Evolutionary conservation across 2,797 vertebrate species (phyloP), one percentile per base, ranked within the genome.

Genomic region (Pachyuromys duprasi): DNA sequence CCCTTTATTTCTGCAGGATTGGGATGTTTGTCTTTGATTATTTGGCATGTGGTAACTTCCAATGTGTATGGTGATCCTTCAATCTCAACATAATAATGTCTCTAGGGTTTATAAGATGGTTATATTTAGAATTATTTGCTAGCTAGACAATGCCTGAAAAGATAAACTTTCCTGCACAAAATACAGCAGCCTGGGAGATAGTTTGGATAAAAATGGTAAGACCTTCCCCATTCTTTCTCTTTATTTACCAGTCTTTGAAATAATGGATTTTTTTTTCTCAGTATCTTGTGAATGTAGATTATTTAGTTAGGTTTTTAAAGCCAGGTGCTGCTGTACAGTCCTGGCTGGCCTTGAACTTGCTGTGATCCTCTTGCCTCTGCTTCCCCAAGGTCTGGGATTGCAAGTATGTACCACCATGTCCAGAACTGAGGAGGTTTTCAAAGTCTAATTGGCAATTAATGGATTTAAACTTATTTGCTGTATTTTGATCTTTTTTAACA

Each of bases 181-280:
- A 84, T 55, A 65, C 39, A 12, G 67, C 74, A 45, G 39, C 57
- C n/a, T 69, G 60, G 94, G 53, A 53, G 63, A 57, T 60, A 49
- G 57, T 33, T 57, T 78, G 24, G 57, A 89, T 76, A 69, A 79
- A 90, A 81, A 76, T 60, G 42, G n/a, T 20, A 36, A 70, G 33
- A 81, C 1, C 11, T 80, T 8, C 36, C 65, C 69, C 65, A 87
- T 53, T 72, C 53, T 91, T 93, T 90, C 8, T 53, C 42, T 90
- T 82, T 94, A 88, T 75, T 93, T 94, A 12, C 7, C 26, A 36
- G 65, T 90, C 92, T 94, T 93, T 24, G 39, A 94, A 93, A 84
- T 72, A 84, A 69, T 65, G 49, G 67, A 74, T 87, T 74, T 17
- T 49, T 49, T 80, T 87, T 92, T 57, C 65, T 42, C 42, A 95